Percentiles rank a stretch among this genome's conserved stretches.
These are phyloP conservation scores for Phalanger gymnotis DNA, from an alignment of 2,797 vertebrate species.

Conservation along the genomic window DNA sequence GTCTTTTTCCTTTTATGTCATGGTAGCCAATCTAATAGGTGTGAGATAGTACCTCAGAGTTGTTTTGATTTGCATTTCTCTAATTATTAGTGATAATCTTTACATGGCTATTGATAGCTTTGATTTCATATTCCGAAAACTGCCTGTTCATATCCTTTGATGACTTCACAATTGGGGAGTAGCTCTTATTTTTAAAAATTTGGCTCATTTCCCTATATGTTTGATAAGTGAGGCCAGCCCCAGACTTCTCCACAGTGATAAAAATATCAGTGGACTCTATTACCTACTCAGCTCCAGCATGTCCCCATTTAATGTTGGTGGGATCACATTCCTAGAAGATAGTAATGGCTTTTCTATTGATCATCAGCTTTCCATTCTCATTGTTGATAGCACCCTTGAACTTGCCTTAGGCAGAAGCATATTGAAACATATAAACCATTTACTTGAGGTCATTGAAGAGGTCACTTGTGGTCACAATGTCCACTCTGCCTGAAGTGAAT, in stretches of 20 bases:
- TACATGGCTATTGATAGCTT: background rate
- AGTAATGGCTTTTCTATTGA: background rate
- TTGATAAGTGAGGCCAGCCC: background rate
- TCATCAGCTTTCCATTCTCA: background rate
- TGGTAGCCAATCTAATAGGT: background rate
- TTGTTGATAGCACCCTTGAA: background rate
- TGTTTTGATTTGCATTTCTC: background rate
- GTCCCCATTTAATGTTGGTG: background rate
- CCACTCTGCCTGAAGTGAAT: background rate
- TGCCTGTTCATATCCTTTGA: background rate
- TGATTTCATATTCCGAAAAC: background rate
- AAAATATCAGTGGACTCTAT: background rate
- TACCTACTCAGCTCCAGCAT: background rate
- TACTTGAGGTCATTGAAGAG: background rate
- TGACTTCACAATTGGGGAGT: background rate
- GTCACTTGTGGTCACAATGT: background rate
- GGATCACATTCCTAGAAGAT: background rate
- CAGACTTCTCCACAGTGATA: background rate
- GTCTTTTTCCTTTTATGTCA: background rate
- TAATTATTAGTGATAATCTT: background rate
- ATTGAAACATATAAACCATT: background rate
- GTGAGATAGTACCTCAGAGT: background rate
- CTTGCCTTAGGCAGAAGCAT: background rate
- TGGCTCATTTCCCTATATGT: background rate
- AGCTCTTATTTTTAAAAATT: background rate